Evolutionary conservation across 2,797 vertebrate species (phyloP), one percentile per base, ranked within the genome.

Genomic region (Sciurus carolinensis): DNA sequence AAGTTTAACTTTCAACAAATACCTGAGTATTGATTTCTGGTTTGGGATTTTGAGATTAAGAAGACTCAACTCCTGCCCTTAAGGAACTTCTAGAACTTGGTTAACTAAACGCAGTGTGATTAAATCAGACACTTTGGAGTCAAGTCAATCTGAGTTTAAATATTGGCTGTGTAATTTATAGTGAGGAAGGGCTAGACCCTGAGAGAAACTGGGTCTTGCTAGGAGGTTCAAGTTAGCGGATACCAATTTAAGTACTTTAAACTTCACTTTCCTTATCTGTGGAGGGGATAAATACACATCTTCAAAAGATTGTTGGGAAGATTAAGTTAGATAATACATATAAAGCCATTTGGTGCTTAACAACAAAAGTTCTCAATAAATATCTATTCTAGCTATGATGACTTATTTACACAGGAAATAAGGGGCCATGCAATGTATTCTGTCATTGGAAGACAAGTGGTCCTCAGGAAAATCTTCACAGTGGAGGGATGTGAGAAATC

Each of bases 61-160:
- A 77, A 18, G n/a, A 87, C 14, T 15, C 24, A 72, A 42, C 24
- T 82, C 57, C 36, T 95, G 5, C 24, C 91, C 72, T 83, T 94
- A 52, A 33, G 66, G 77, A 94, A 73, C 80, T 90, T 36, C 85
- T 57, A 93, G 80, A 97, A 79, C 39, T 80, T 85, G 75, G 33
- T 69, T 80, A 86, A 80, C 76, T 75, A 72, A 94, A 90, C 39
- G 59, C 2, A 22, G 10, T 54, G 7, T 87, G 86, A 95, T 95
- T 96, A 95, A 89, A 97, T 91, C 67, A 84, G 42, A 73, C 54
- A 87, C 33, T 87, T 87, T 79, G 71, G 67, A 94, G 17, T 87
- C 52, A 84, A 94, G 71, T 91, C 91, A 81, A 91, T 81, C 69
- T 89, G 71, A 64, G 66, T 93, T 96, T 90, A 82, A 95, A 90